Conservation (phyloP, 2,797 vertebrate genomes). For the Champsocephalus gunnari region DNA sequence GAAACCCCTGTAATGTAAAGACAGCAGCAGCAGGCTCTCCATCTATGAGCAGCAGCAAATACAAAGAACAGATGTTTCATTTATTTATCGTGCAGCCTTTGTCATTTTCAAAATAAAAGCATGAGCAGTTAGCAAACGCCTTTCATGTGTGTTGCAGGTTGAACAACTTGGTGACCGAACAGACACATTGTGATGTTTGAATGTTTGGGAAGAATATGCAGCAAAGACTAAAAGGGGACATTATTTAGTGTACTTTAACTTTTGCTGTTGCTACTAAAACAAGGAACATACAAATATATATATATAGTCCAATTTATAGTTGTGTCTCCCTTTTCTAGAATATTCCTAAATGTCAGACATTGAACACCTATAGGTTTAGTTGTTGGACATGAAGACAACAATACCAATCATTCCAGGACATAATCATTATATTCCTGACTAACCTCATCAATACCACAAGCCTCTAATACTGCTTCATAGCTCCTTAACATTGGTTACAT, state of each 20-base stretch:
- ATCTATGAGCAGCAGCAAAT: conserved; percentile 2
- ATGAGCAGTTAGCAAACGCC: neutral
- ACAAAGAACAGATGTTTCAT: conserved; percentile 19
- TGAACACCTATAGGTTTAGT: too few species aligned
- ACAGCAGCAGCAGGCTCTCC: conserved; percentile 37
- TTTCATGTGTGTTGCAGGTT: too few species aligned
- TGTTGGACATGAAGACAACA: neutral
- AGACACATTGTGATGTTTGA: too few species aligned
- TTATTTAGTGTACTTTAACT: neutral
- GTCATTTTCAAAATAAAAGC: conserved; percentile 30
- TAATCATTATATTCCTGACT: neutral
- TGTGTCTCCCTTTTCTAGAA: neutral
- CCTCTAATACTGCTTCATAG: neutral
- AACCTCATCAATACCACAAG: neutral
- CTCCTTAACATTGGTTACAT: neutral
- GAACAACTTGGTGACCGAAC: too few species aligned
- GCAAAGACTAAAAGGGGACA: neutral
- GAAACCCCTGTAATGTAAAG: conserved; percentile 69
- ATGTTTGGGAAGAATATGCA: neutral
- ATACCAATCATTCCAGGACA: neutral
- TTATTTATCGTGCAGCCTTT: conserved; percentile 20
- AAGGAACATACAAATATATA: too few species aligned
- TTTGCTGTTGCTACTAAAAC: too few species aligned
- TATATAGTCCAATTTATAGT: neutral
- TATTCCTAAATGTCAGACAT: neutral